Evolutionary conservation across 1,140 invertebrate genomes (phyloP).

Genomic region (Cecropterus lyciades): DNA sequence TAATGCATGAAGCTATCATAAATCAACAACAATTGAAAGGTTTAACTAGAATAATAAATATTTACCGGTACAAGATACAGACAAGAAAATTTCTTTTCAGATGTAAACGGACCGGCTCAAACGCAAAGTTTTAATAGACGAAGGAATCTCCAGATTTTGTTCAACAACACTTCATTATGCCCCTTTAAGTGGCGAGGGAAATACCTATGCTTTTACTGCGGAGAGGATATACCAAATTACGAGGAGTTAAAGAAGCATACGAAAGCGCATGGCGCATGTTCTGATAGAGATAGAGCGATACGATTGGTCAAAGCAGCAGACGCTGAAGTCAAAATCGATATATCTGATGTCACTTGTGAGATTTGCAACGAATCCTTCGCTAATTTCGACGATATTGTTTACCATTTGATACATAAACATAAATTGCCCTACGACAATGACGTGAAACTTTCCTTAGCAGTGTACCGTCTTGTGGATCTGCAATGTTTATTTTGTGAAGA

Average conservation of each 20-base stretch:
- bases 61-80: conserved; percentile 39
- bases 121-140: conserved; percentile 61
- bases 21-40: conserved; percentile 31
- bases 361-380: conserved; percentile 53
- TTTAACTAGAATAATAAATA: conserved; percentile 2
- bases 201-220: conserved; percentile 72
- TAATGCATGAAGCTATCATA: not conserved
- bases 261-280: conserved; percentile 49
- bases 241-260: conserved; percentile 55
- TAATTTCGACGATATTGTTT: conserved; percentile 46
- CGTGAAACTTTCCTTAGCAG: conserved; percentile 39
- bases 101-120: conserved; percentile 54
- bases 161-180: conserved; percentile 70
- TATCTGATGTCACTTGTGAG: conserved; percentile 56
- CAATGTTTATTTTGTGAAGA: conserved; percentile 56
- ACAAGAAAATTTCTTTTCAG: conserved; percentile 73
- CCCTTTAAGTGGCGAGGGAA: conserved; percentile 74
- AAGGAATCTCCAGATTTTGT: conserved; percentile 69
- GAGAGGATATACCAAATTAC: conserved; percentile 45
- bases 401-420: conserved; percentile 57
- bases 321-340: conserved; percentile 61
- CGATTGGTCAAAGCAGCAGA: conserved; percentile 42
- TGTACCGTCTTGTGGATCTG: conserved; percentile 49
- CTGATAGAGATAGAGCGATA: conserved; percentile 47
- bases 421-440: conserved; percentile 47